These are phyloP conservation scores for Thamnaconus septentrionalis DNA, from an alignment of 2,113 vertebrate species.

Conservation along the genomic window DNA sequence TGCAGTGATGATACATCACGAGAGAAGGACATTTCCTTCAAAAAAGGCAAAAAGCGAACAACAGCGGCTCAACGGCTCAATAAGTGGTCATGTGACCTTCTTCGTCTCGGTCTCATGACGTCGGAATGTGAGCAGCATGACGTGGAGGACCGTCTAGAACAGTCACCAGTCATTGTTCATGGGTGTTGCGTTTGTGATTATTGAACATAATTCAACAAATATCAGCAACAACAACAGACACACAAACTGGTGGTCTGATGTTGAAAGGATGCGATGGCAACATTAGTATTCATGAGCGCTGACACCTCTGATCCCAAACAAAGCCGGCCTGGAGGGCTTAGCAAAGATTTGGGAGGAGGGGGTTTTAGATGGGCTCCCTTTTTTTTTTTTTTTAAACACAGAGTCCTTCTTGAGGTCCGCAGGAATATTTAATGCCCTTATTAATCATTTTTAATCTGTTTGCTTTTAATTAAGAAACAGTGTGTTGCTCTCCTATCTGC, in stretches of 20 bases:
- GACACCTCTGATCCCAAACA: constrained; percentile 70
- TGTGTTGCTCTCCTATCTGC: constrained; percentile 88
- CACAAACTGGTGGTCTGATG: constrained; percentile 34
- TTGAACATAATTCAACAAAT: constrained; percentile 13
- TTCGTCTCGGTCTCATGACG: too few species aligned
- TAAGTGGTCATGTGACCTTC: too few species aligned
- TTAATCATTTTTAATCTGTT: constrained; percentile 99
- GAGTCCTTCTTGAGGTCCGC: constrained; percentile 69
- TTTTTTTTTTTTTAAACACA: constrained; percentile 57
- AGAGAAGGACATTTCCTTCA: too few species aligned
- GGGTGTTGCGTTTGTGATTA: too few species aligned
- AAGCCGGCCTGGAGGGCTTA: constrained; percentile 69
- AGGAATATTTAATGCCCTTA: constrained; percentile 82
- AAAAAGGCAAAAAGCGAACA: too few species aligned
- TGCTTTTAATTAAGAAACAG: constrained; percentile 99
- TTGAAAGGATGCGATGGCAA: constrained; percentile 56
- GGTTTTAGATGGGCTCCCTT: constrained; percentile 67
- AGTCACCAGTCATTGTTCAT: too few species aligned
- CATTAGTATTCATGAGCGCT: constrained; percentile 74
- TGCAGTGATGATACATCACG: too few species aligned
- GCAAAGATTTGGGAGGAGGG: constrained; percentile 63
- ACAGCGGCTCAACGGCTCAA: too few species aligned
- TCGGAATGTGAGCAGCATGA: too few species aligned
- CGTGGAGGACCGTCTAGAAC: too few species aligned
- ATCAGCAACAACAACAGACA: constrained; percentile 12